Evolutionary conservation across 2,113 vertebrate genomes (phyloP), one percentile per base, ranked within the genome.

Genomic region (Neofelis nebulosa): DNA sequence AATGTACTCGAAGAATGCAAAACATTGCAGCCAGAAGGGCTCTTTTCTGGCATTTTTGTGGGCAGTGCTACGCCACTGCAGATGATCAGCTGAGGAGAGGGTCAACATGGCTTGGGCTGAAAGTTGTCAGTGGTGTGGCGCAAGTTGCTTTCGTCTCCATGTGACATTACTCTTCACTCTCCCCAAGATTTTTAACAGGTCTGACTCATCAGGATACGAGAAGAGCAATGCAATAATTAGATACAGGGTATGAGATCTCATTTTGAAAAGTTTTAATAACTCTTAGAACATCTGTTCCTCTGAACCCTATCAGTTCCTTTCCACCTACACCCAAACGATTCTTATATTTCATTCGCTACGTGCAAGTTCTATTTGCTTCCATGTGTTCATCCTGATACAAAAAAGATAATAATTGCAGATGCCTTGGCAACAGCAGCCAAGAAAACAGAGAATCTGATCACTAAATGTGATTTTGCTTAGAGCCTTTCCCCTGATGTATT

Each of bases 1-100:
- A 98, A 98, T 78, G 89, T 95, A 97, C 98, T 98, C 97, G 83
- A 97, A 98, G 96, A 97, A 99, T 98, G 98, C 92, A 98, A 98
- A 98, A 94, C 71, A 98, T 91, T 91, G 87, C 91, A 94, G 97
- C 96, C 97, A 98, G 96, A 98, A 98, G 97, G 95, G 97, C 93
- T 98, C 97, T 98, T 99, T 98, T 95, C 91, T 81, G 78, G 86
- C 55, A 57, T 92, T 98, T 98, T 98, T 98, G 96, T 96, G 97
- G 97, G 68, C 86, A 97, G 89, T 14, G 63, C 92, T 98, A 96
- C 86, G 91, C 97, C 96, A 92, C 91, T 96, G 92, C 50, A 97
- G 97, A 97, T 97, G 98, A 98, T 98, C 98, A 97, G 48, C 97
- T 80, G 91, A 87, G 18, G 61, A 82, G 50, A 81, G 14, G 98